phyloP scores from a whole-genome alignment of 2,113 vertebrate genomes.

The Oreochromis spilurus region DNA sequence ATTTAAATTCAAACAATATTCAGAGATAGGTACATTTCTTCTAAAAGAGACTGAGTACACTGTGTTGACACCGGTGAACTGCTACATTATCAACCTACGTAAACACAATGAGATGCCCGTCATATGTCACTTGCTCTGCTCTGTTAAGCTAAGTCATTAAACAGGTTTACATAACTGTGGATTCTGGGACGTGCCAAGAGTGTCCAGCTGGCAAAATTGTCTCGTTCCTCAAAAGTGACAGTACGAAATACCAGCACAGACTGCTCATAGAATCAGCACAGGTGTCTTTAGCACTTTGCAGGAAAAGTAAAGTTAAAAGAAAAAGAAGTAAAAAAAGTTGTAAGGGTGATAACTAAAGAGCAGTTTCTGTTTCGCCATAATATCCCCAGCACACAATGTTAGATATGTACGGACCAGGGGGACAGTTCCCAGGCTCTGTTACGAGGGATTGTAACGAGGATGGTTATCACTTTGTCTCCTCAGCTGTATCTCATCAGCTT shows the following conservation, averaged over 20 bases:
- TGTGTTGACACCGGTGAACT: background rate
- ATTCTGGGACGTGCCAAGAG: background rate
- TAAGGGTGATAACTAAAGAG: background rate
- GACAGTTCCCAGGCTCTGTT: conserved; percentile 4
- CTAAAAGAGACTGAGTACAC: background rate
- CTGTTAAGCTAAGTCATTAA: background rate
- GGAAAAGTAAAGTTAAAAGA: background rate
- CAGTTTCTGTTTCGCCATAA: background rate
- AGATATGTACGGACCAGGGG: background rate
- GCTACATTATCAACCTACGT: background rate
- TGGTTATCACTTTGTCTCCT: conserved; percentile 41
- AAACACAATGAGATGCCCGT: background rate
- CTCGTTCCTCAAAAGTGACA: background rate
- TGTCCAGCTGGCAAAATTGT: background rate
- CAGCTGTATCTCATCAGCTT: conserved; percentile 47
- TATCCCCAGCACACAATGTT: background rate
- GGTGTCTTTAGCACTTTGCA: background rate
- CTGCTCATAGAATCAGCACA: background rate
- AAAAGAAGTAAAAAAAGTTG: background rate
- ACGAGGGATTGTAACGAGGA: conserved; percentile 14
- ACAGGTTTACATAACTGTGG: background rate
- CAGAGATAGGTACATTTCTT: background rate
- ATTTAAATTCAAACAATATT: background rate
- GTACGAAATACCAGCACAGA: background rate
- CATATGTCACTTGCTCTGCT: background rate